Conservation (phyloP, 2,888 invertebrate species). For the Poecilus cupreus region DNA sequence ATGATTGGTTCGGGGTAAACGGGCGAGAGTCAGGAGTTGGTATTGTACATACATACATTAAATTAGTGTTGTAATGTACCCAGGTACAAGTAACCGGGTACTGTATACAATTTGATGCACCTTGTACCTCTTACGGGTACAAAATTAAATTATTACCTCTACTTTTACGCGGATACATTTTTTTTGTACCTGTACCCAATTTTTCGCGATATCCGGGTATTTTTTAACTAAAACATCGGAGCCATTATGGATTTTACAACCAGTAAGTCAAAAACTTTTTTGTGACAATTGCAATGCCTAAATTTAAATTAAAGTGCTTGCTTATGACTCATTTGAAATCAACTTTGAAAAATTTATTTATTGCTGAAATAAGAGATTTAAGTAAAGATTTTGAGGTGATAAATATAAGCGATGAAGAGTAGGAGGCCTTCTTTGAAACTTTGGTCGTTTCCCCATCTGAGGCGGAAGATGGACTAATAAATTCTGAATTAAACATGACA, state of each 20-base stretch:
- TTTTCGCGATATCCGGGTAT: no score
- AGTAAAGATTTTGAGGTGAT: not conserved
- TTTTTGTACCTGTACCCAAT: not conserved
- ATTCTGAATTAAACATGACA: no score
- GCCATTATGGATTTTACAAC: conserved; percentile 6
- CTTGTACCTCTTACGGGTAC: not conserved
- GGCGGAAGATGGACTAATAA: not conserved
- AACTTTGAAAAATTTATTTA: not conserved
- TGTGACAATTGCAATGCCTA: not conserved
- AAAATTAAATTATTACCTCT: not conserved
- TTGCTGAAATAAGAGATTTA: not conserved
- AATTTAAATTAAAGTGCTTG: conserved; percentile 14
- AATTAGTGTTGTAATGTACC: no score
- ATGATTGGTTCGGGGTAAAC: no score
- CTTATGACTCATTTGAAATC: not conserved
- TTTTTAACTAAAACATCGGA: not conserved
- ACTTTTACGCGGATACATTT: not conserved
- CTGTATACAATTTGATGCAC: not conserved
- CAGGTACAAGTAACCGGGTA: no score
- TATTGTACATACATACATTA: no score
- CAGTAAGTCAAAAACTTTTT: not conserved
- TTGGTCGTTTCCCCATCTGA: not conserved
- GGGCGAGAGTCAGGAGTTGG: no score
- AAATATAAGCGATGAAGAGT: not conserved
- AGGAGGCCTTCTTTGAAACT: not conserved